Conservation (phyloP, 1,140 invertebrate species). For the Panagrolaimus sp. region DNA sequence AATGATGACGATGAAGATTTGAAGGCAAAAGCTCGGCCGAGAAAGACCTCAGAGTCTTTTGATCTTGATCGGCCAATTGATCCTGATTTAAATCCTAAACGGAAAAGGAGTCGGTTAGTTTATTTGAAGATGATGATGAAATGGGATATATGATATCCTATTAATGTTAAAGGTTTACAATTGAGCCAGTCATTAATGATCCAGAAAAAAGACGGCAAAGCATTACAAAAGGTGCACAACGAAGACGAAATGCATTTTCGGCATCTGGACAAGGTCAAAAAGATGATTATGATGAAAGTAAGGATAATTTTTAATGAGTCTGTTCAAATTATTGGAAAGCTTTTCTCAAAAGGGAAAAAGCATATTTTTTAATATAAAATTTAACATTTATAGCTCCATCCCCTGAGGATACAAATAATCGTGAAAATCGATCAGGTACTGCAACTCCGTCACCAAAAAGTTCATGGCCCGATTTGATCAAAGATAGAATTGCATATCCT, state of each 20-base stretch:
- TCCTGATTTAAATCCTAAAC: constrained; percentile 15
- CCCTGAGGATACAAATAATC: too few species aligned
- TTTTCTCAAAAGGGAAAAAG: too few species aligned
- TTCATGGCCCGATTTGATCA: background rate
- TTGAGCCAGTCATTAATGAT: constrained; percentile 21
- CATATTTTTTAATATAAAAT: too few species aligned
- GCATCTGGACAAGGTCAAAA: constrained; percentile 2
- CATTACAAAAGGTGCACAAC: background rate
- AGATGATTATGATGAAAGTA: constrained; percentile 11
- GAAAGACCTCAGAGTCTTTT: constrained; percentile 15
- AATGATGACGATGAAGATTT: too few species aligned
- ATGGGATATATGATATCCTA: background rate
- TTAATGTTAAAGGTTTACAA: constrained; percentile 24
- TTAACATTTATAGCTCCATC: too few species aligned
- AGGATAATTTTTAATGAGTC: background rate
- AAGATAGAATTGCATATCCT: background rate
- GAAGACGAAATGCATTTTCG: constrained; percentile 2
- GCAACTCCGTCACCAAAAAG: background rate
- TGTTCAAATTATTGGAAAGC: too few species aligned
- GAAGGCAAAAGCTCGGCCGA: background rate
- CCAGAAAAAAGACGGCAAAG: background rate
- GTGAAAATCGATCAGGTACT: too few species aligned
- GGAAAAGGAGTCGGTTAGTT: background rate
- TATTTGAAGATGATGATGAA: background rate
- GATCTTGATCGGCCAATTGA: constrained; percentile 9